Base-by-base conservation (phyloP, 2,888 invertebrate genomes). In the Noctua comes region DNA sequence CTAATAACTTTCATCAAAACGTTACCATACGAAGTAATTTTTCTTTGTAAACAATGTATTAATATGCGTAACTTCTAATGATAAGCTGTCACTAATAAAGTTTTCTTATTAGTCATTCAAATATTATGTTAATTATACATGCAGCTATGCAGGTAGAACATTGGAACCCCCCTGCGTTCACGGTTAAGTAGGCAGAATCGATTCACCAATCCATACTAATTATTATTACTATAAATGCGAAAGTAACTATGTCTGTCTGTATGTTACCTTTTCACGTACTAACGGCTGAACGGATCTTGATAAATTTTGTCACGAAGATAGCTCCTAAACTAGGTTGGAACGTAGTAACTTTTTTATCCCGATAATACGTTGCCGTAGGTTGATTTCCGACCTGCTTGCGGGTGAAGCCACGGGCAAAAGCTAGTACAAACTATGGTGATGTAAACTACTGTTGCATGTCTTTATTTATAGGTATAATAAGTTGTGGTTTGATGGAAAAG, bases 91-190 rank as follows among this genome's bases (percentile, higher is more conserved):
- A 64, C 27, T 40, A 46, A 57, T 7, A 73, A 48, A 36, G 16
- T 36, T 59, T 4, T 40, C 13, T 59, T 11, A 54, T 46, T 62
- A 48, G 1, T 68, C 1, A 74, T 48, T 62, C 6, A 73, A 68
- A 68, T 71, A 57, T 40, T 79, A 76, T 86, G 73, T 40, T 86
- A 79, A 80, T 77, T n/a, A 68, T 0, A 43, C 0, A 1, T 48
- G 24, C 57, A 46, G 1, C 31, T 72, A 48, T 40, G 27, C 16
- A 57, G 48, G 62, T 57, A 73, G 59, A 66, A 74, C 43, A 76
- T 43, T 46, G 43, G 59, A 51, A 54, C 64, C 65, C 74, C n/a
- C n/a, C 24, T 76, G 65, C 10, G 65, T 82, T 77, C 16, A 75
- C 46, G 68, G 71, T 80, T 70, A 31, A 59, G 36, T 62, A 74